phyloP scores from a whole-genome alignment of 2,113 vertebrate species.

The Tyto alba region DNA sequence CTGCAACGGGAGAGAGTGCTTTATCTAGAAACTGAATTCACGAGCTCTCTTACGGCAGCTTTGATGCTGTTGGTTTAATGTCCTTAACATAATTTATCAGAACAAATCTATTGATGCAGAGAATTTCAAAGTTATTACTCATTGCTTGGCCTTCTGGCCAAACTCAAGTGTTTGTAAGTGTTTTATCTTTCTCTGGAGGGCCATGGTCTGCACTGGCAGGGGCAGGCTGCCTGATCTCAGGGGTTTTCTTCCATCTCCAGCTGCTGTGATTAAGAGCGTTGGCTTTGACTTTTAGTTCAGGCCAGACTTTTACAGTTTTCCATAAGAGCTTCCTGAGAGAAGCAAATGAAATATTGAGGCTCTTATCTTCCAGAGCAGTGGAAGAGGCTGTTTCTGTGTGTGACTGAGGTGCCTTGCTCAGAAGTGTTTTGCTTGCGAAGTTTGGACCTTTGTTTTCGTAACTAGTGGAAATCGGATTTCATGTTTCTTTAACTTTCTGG shows the following conservation, averaged over 20 bases:
- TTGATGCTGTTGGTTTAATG: background rate
- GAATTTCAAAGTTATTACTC: background rate
- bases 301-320: background rate
- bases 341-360: background rate
- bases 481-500: background rate
- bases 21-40: no score
- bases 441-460: background rate
- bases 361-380: rapidly evolving
- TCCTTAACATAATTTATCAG: background rate
- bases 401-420: rapidly evolving
- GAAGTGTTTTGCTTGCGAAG: rapidly evolving
- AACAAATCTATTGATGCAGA: background rate
- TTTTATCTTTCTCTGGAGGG: background rate
- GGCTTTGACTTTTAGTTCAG: background rate
- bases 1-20: rapidly evolving
- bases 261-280: background rate
- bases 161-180: background rate
- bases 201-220: background rate
- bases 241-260: background rate
- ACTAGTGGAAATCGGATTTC: background rate
- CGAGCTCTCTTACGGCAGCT: background rate
- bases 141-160: background rate
- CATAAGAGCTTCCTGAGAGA: background rate
- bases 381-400: no score
- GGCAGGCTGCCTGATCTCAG: background rate